A percentile compares a stretch with the other conserved stretches of the same genome.
phyloP scores from a whole-genome alignment of 2,113 vertebrate species.

The Crypturellus undulatus region DNA sequence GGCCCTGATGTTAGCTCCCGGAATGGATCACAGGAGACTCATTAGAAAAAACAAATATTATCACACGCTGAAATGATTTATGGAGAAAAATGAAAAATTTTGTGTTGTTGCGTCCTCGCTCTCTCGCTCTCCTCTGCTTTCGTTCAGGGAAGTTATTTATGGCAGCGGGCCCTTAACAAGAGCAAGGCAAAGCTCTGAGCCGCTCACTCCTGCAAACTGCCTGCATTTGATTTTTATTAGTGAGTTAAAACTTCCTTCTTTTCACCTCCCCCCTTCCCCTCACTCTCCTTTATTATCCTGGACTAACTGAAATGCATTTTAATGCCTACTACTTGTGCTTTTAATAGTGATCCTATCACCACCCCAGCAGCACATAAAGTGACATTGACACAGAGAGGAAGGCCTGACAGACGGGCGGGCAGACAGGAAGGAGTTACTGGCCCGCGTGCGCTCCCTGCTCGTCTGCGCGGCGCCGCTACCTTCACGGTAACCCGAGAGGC shows the following conservation, averaged over 20 bases:
- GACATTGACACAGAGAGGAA: constrained; percentile 40
- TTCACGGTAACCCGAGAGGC: constrained; percentile 56
- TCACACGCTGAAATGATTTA: constrained; percentile 92
- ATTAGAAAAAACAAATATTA: constrained; percentile 96
- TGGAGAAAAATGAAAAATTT: constrained; percentile 90
- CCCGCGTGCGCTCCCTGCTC: background rate
- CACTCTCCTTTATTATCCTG: constrained; percentile 78
- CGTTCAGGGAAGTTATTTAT: constrained; percentile 86
- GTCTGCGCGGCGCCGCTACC: constrained; percentile 51
- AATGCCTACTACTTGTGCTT: constrained; percentile 77
- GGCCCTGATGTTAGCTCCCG: constrained; percentile 86
- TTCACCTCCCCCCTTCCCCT: constrained; percentile 72
- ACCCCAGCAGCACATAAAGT: constrained; percentile 57
- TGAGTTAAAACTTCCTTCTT: constrained; percentile 87
- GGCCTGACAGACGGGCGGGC: constrained; percentile 55
- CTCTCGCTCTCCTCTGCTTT: constrained; percentile 78
- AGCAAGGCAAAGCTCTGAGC: constrained; percentile 81
- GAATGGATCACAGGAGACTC: constrained; percentile 91
- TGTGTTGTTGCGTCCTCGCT: constrained; percentile 82
- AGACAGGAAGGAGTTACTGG: constrained; percentile 66
- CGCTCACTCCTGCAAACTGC: constrained; percentile 84
- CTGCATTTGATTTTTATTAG: constrained; percentile 89
- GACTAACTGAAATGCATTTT: constrained; percentile 81
- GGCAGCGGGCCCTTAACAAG: constrained; percentile 84
- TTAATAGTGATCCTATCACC: constrained; percentile 66